phyloP scores from a whole-genome alignment of 2,888 invertebrate genomes.

The Mamestra brassicae region DNA sequence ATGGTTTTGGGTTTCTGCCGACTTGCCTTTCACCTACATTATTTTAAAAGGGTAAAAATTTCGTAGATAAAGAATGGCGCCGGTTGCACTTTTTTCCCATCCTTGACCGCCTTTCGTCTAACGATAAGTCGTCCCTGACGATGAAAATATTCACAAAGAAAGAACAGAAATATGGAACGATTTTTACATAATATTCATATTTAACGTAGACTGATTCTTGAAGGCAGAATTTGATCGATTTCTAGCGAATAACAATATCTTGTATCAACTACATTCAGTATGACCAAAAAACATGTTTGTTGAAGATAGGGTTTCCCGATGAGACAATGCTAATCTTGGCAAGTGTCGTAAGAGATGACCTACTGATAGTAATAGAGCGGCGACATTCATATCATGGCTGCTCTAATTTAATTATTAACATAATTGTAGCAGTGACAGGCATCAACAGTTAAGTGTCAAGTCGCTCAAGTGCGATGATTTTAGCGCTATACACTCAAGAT shows the following conservation, averaged over 20 bases:
- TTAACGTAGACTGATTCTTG: not conserved
- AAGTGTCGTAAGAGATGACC: slow-evolving; percentile 30
- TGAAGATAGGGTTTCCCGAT: slow-evolving; percentile 11
- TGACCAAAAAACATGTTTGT: not conserved
- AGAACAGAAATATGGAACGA: slow-evolving; percentile 10
- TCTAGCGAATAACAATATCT: not conserved
- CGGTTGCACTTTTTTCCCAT: slow-evolving; percentile 47
- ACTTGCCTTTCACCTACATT: slow-evolving; percentile 44
- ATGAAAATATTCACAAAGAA: slow-evolving; percentile 34
- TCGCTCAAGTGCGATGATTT: slow-evolving; percentile 32
- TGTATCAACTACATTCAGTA: not conserved
- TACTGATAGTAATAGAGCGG: slow-evolving; percentile 21
- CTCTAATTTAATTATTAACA: slow-evolving; percentile 35
- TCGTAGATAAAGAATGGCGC: slow-evolving; percentile 52
- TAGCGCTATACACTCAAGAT: slow-evolving; percentile 37
- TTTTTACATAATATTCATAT: slow-evolving; percentile 34
- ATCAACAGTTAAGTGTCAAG: slow-evolving; percentile 32
- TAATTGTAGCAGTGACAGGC: slow-evolving; percentile 40
- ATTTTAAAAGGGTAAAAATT: slow-evolving; percentile 53
- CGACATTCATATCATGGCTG: slow-evolving; percentile 21
- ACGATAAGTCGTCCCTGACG: slow-evolving; percentile 45
- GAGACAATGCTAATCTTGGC: slow-evolving; percentile 22
- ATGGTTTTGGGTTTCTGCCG: slow-evolving; percentile 43
- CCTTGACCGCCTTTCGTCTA: slow-evolving; percentile 52
- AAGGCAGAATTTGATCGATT: not conserved